Evolutionary conservation across 1,140 invertebrate species (phyloP), one percentile per base, ranked within the genome.

Genomic region (Anadara kagoshimensis): DNA sequence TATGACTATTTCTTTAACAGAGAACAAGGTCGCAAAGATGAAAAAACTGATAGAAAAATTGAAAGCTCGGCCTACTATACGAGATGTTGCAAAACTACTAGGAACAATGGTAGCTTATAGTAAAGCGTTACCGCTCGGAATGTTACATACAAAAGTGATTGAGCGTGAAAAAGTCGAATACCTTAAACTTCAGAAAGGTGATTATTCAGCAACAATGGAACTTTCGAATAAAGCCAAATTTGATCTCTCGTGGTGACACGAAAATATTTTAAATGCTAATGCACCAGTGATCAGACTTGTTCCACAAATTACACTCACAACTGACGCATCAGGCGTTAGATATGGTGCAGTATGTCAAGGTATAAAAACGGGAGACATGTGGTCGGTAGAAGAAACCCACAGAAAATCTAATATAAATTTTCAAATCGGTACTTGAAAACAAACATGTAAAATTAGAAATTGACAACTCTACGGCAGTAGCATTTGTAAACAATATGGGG

Each of bases 401-500:
- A 53, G n/a, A 11, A 53, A 8, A n/a, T n/a, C 5, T 53, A 53
- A 53, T 20, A 53, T 53, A n/a, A 53, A 53, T n/a, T 53, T 11
- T 53, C 51, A n/a, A 12, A 12, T 7, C 5, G 5, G 51, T 53
- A n/a, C 5, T 53, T 53, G 16, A 53, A n/a, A 53, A 5, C 51
- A 11, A 5, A 8, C 22, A n/a, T 53, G 10, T 53, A 20, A n/a
- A 12, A 53, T 26, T 8, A 8, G 29, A 26, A 26, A 26, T 20
- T 26, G 29, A 26, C 24, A 26, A 26, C 29, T 57, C 11, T 57
- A 20, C 2, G 54, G 22, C 22, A n/a, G 22, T 53, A 53, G 51
- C 51, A n/a, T 53, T n/a, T 53, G 22, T 53, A n/a, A 53, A 53
- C 22, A 53, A 53, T 53, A n/a, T 53, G 51, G 51, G 5, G 51